A percentile compares a stretch with the other conserved stretches of the same genome.
Evolutionary conservation across 2,888 invertebrate genomes (phyloP).

Genomic region (Epistrophe grossulariae): DNA sequence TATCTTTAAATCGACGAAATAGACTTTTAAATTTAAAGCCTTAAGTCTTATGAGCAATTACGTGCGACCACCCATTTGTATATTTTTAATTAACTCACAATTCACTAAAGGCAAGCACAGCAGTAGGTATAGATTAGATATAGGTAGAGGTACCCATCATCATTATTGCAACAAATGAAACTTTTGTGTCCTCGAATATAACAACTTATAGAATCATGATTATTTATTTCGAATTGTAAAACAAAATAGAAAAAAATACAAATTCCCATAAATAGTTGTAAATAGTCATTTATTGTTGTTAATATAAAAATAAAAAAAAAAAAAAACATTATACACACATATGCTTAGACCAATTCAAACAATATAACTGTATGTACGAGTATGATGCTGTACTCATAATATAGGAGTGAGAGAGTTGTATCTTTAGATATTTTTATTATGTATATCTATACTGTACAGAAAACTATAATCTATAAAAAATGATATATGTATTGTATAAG

Average conservation of each 20-base stretch:
- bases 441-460: neutral
- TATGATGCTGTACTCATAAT: constrained; percentile 16
- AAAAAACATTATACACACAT: constrained; percentile 16
- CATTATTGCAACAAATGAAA: constrained; percentile 12
- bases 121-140: too few relatives aligned
- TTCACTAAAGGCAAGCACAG: neutral
- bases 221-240: constrained; percentile 30
- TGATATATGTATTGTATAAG: constrained; percentile 3
- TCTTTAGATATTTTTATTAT: neutral
- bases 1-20: too few relatives aligned
- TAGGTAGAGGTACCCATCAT: neutral
- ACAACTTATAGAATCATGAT: constrained; percentile 44
- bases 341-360: constrained; percentile 31
- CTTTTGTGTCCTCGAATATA: constrained; percentile 51
- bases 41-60: neutral
- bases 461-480: neutral
- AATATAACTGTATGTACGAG: constrained; percentile 71
- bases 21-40: neutral
- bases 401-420: neutral
- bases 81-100: too few relatives aligned
- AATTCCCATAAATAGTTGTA: constrained; percentile 70
- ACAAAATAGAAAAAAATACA: constrained; percentile 1
- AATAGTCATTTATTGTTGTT: constrained; percentile 28
- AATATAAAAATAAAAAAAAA: constrained; percentile 5
- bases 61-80: neutral